Evolutionary conservation across 2,113 vertebrate genomes (phyloP).

Genomic region (Microcebus jonahi): DNA sequence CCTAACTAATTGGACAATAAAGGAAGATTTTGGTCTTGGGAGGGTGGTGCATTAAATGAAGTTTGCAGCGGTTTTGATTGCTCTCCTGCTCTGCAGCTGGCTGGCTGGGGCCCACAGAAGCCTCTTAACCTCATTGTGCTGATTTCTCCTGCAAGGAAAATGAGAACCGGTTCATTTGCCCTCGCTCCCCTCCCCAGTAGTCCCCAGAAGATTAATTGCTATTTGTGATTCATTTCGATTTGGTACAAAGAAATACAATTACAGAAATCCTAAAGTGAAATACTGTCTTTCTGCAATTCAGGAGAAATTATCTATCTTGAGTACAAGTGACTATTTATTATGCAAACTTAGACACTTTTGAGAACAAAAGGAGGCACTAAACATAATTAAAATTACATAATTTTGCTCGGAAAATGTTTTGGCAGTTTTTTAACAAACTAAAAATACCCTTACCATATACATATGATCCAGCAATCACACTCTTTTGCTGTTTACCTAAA

Average conservation of each 20-base stretch:
- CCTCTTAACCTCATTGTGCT: neutral
- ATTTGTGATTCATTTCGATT: slow-evolving; percentile 46
- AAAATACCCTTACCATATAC: neutral
- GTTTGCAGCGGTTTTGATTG: neutral
- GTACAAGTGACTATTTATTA: neutral
- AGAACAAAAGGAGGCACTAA: slow-evolving; percentile 18
- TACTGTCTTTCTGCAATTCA: slow-evolving; percentile 1
- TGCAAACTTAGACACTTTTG: neutral
- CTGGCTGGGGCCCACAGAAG: neutral
- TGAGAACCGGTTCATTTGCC: neutral
- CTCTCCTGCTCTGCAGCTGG: neutral
- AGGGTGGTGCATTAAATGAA: neutral
- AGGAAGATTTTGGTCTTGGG: slow-evolving; percentile 36
- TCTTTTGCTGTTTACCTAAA: neutral
- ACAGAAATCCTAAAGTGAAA: neutral
- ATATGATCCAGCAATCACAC: neutral
- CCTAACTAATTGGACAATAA: slow-evolving; percentile 46
- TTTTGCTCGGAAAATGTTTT: slow-evolving; percentile 37
- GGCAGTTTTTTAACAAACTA: slow-evolving; percentile 32
- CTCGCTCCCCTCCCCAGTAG: neutral
- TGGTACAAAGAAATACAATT: slow-evolving; percentile 14
- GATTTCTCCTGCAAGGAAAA: neutral
- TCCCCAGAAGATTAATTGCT: slow-evolving; percentile 8
- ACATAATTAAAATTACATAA: slow-evolving; percentile 18
- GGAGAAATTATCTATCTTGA: slow-evolving; percentile 28